Evolutionary conservation across 2,113 vertebrate genomes (phyloP).

Genomic region (Megaceryle maxima): DNA sequence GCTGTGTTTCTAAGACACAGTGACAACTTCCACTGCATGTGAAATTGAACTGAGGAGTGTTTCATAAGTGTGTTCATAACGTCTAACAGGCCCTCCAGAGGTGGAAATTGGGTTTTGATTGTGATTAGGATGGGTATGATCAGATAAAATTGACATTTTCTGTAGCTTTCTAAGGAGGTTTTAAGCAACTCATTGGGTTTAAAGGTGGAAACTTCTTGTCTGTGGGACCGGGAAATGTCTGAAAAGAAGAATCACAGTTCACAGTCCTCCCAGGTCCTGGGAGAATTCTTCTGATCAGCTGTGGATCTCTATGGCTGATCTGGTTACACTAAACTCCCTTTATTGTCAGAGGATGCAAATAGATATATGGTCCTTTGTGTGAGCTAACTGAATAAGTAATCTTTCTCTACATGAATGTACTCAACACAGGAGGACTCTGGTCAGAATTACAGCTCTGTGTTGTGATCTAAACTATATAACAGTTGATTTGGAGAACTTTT

Average conservation of each 20-base stretch:
- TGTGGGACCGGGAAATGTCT: not conserved
- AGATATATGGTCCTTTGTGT: not conserved
- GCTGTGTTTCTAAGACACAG: not conserved
- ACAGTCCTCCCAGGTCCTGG: not conserved
- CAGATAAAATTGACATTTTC: not conserved
- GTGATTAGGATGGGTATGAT: not conserved
- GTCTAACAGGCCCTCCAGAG: not conserved
- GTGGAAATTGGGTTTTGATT: not conserved
- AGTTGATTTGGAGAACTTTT: not conserved
- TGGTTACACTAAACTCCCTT: not conserved
- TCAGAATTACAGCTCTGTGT: not conserved
- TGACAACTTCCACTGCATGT: not conserved
- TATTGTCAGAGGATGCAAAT: not conserved
- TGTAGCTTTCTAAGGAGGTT: not conserved
- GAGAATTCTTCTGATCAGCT: not conserved
- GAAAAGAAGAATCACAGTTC: not conserved
- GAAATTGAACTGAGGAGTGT: not conserved
- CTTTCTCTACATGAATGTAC: not conserved
- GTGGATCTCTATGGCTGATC: not conserved
- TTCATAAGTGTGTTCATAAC: not conserved
- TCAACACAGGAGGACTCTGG: not conserved
- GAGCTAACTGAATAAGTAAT: not conserved
- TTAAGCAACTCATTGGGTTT: not conserved
- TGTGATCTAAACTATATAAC: not conserved
- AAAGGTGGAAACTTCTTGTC: not conserved